phyloP scores from a whole-genome alignment of 2,888 invertebrate genomes.

The Idaea biselata region DNA sequence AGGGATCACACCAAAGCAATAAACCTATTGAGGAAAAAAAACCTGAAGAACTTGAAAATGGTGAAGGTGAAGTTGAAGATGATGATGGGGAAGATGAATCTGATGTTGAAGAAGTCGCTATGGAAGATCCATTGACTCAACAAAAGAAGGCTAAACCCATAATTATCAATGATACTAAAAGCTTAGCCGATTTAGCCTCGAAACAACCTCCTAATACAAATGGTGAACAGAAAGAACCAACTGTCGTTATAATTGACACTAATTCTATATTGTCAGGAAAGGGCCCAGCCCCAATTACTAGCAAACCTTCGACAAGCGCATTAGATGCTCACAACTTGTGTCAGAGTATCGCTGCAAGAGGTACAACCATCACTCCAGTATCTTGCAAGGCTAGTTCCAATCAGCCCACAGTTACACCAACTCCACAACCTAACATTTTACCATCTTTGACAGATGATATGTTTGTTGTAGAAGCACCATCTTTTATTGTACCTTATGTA shows the following conservation, averaged over 20 bases:
- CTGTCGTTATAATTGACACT: constrained; percentile 92
- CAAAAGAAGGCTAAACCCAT: constrained; percentile 72
- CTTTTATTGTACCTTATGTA: constrained; percentile 95
- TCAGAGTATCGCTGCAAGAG: constrained; percentile 72
- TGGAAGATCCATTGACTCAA: constrained; percentile 83
- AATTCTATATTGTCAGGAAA: constrained; percentile 82
- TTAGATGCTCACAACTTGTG: constrained; percentile 66
- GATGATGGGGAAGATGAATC: constrained; percentile 27
- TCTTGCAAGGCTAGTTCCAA: constrained; percentile 48
- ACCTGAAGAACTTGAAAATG: constrained; percentile 77
- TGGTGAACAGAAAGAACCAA: constrained; percentile 84
- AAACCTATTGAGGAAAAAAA: constrained; percentile 77
- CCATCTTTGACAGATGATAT: constrained; percentile 94
- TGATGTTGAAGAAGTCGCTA: constrained; percentile 79
- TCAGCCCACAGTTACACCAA: constrained; percentile 32
- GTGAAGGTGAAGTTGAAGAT: constrained; percentile 82
- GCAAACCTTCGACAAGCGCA: constrained; percentile 41
- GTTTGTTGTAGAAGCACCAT: constrained; percentile 95
- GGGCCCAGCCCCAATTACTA: constrained; percentile 39
- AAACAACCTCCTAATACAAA: constrained; percentile 71
- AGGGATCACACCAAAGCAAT: constrained; percentile 71
- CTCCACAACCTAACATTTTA: constrained; percentile 77
- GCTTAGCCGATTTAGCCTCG: constrained; percentile 84
- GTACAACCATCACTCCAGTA: constrained; percentile 80
- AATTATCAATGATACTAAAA: constrained; percentile 87